Conservation (phyloP, 2,113 vertebrate species). For the Rhinogobius similis region DNA sequence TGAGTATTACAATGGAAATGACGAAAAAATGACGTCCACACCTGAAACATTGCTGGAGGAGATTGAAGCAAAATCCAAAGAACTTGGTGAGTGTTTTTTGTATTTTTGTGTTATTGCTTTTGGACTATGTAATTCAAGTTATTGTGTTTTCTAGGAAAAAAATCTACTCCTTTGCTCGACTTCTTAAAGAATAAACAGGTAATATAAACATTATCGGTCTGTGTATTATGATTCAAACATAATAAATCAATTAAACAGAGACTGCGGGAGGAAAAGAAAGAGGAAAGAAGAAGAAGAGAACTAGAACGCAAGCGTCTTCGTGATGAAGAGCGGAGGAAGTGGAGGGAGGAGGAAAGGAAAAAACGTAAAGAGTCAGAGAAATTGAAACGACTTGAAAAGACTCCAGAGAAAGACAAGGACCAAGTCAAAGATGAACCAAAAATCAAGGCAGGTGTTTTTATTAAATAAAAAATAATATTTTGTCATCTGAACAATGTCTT, state of each 20-base stretch:
- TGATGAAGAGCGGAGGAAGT: slow-evolving; percentile 96
- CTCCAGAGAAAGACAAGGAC: slow-evolving; percentile 88
- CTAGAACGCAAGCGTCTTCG: slow-evolving; percentile 93
- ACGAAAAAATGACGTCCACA: slow-evolving; percentile 93
- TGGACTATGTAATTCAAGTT: background rate
- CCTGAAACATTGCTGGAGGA: slow-evolving; percentile 96
- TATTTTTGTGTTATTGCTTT: background rate
- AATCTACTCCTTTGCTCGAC: slow-evolving; percentile 95
- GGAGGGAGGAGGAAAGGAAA: slow-evolving; percentile 94
- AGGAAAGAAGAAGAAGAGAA: slow-evolving; percentile 92
- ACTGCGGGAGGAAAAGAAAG: slow-evolving; percentile 95
- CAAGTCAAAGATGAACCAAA: slow-evolving; percentile 94
- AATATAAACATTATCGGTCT: slow-evolving; percentile 37
- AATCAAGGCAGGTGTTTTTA: slow-evolving; percentile 86
- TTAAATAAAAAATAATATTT: background rate
- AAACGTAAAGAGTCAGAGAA: slow-evolving; percentile 96
- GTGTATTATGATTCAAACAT: background rate
- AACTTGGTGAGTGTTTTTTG: slow-evolving; percentile 83
- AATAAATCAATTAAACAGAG: slow-evolving; percentile 74
- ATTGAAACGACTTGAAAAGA: slow-evolving; percentile 86
- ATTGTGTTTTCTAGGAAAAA: slow-evolving; percentile 83
- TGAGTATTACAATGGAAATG: slow-evolving; percentile 91
- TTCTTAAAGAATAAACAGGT: slow-evolving; percentile 99
- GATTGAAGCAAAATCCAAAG: slow-evolving; percentile 96
- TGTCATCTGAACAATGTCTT: slow-evolving; percentile 12